Evolutionary conservation across 2,113 vertebrate genomes (phyloP).

Genomic region (Catagonus wagneri): DNA sequence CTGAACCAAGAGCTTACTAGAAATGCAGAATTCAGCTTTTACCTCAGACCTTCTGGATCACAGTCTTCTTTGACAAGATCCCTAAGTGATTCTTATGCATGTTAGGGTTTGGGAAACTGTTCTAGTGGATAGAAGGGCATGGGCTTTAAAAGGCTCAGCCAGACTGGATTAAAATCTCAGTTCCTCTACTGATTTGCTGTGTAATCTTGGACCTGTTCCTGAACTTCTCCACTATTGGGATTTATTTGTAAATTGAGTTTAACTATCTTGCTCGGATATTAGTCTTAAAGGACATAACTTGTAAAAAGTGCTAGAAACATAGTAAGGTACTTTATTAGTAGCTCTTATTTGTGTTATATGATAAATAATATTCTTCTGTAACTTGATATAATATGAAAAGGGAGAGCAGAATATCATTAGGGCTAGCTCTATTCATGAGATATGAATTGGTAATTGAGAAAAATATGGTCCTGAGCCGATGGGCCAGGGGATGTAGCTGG

Average conservation of each 20-base stretch:
- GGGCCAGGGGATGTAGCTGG: neutral
- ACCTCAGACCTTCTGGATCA: neutral
- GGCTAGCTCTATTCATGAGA: neutral
- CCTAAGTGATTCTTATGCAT: neutral
- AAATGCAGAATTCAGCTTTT: neutral
- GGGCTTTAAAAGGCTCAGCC: neutral
- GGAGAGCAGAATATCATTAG: neutral
- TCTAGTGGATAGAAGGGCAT: neutral
- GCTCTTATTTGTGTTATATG: conserved; percentile 5
- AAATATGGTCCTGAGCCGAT: neutral
- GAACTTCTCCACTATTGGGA: neutral
- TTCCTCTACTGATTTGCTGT: neutral
- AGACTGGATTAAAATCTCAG: neutral
- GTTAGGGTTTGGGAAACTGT: neutral
- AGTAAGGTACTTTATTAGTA: neutral
- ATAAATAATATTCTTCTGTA: neutral
- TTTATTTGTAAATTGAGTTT: conserved; percentile 41
- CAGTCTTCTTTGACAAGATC: conserved; percentile 24
- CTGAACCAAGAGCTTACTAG: neutral
- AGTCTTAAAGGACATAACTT: neutral
- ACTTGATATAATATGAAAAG: conserved; percentile 37
- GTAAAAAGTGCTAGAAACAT: conserved; percentile 23
- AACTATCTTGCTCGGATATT: conserved; percentile 7
- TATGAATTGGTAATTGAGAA: conserved; percentile 8
- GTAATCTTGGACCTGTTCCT: neutral